These are phyloP conservation scores for Anoplius nigerrimus DNA, from an alignment of 2,888 invertebrate genomes.

Conservation along the genomic window DNA sequence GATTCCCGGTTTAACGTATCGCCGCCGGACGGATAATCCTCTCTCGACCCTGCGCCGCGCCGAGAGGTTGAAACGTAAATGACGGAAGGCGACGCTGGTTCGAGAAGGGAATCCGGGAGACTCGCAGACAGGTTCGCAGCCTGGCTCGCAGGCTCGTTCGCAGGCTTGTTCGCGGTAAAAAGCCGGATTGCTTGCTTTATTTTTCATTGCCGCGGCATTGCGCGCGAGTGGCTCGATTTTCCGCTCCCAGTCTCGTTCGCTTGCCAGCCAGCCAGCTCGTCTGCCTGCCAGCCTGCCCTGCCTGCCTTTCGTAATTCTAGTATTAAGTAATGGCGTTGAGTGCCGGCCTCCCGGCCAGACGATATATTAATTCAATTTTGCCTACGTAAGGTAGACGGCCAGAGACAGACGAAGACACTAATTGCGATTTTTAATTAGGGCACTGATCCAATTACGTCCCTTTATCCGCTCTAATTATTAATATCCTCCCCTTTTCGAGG, in stretches of 20 bases:
- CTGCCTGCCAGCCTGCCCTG: not conserved
- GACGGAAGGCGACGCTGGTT: too few species aligned
- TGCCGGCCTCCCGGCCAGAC: conserved; percentile 44
- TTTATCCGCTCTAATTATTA: conserved; percentile 58
- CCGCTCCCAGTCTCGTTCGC: conserved; percentile 7
- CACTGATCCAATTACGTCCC: conserved; percentile 57
- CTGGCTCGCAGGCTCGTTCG: too few species aligned
- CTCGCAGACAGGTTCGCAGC: too few species aligned
- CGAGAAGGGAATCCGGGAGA: too few species aligned
- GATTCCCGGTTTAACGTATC: too few species aligned
- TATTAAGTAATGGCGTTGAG: conserved; percentile 52
- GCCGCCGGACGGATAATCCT: too few species aligned
- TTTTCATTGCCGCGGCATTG: conserved; percentile 9
- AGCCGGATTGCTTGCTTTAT: conserved; percentile 8
- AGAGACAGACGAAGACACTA: conserved; percentile 48
- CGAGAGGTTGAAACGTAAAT: too few species aligned
- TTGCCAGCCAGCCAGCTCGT: conserved; percentile 14
- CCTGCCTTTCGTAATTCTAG: conserved; percentile 43
- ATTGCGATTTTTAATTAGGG: conserved; percentile 65
- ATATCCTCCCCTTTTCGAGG: conserved; percentile 26
- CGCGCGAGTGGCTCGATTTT: not conserved
- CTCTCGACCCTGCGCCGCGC: too few species aligned
- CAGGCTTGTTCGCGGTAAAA: too few species aligned
- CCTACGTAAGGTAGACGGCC: conserved; percentile 49
- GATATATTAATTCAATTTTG: conserved; percentile 60